phyloP scores from a whole-genome alignment of 2,113 vertebrate species.

The Sakesphorus luctuosus region DNA sequence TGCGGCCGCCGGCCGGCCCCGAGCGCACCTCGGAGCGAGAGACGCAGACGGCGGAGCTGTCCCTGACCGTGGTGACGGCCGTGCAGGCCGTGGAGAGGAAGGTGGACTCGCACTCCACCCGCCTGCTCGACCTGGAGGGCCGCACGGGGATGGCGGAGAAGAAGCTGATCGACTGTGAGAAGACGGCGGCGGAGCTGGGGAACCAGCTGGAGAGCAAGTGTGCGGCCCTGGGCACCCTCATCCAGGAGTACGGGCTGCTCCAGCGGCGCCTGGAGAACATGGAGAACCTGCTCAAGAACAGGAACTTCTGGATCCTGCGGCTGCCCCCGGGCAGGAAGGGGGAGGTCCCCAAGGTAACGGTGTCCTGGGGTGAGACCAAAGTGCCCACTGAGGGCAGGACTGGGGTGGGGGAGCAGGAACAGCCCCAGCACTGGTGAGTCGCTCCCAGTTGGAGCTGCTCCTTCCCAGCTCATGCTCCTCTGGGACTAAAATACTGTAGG shows the following conservation, averaged over 20 bases:
- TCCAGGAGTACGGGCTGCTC: constrained; percentile 79
- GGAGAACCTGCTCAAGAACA: constrained; percentile 77
- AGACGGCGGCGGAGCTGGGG: constrained; percentile 66
- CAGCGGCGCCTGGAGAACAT: constrained; percentile 76
- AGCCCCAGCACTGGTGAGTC: accelerated
- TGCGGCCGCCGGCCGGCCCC: neutral
- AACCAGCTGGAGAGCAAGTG: constrained; percentile 79
- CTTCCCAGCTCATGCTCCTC: neutral
- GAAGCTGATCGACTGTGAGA: constrained; percentile 75
- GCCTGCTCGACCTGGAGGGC: constrained; percentile 71
- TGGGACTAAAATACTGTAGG: accelerated
- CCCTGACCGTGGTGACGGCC: constrained; percentile 67
- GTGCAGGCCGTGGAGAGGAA: constrained; percentile 74
- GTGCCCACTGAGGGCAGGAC: neutral
- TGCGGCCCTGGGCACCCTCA: constrained; percentile 70
- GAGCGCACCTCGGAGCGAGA: constrained; percentile 64
- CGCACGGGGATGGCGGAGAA: constrained; percentile 69
- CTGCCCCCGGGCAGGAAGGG: constrained; percentile 71
- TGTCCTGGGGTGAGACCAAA: neutral
- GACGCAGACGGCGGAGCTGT: constrained; percentile 68
- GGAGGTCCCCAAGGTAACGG: constrained; percentile 73
- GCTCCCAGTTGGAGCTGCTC: accelerated
- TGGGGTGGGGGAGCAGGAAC: neutral
- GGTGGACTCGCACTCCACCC: constrained; percentile 72
- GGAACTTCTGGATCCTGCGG: constrained; percentile 79